Conservation (phyloP, 1,140 invertebrate genomes). For the Chymomyza costata region DNA sequence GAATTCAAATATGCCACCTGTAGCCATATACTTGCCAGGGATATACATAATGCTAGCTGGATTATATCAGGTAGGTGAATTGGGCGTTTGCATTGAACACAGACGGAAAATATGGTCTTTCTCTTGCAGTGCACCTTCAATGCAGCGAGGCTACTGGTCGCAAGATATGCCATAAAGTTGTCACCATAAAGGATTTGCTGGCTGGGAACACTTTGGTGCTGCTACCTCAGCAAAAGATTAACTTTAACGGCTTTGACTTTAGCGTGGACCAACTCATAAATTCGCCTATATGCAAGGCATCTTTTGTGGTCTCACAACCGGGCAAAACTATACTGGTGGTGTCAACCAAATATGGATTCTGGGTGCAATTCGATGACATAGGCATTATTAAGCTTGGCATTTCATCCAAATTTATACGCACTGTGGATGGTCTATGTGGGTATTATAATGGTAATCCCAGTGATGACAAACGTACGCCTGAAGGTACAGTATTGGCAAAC, state of each 20-base stretch:
- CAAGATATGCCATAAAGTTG: slow-evolving; percentile 79
- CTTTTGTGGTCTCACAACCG: slow-evolving; percentile 81
- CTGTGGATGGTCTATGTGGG: slow-evolving; percentile 87
- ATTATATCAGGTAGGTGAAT: slow-evolving; percentile 78
- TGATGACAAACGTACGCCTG: slow-evolving; percentile 84
- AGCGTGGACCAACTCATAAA: slow-evolving; percentile 82
- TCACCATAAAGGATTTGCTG: slow-evolving; percentile 74
- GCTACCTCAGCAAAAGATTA: slow-evolving; percentile 79
- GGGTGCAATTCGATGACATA: slow-evolving; percentile 81
- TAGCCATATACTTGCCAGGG: slow-evolving; percentile 84
- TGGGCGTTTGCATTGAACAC: too few species aligned
- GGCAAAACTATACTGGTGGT: slow-evolving; percentile 82
- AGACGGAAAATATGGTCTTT: neutral
- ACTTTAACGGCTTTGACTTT: slow-evolving; percentile 81
- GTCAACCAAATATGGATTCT: slow-evolving; percentile 83
- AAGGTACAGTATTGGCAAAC: slow-evolving; percentile 79
- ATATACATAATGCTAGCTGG: slow-evolving; percentile 81
- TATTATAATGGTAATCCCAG: slow-evolving; percentile 80
- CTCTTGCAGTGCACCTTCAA: slow-evolving; percentile 52
- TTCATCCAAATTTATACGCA: slow-evolving; percentile 77
- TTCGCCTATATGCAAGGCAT: slow-evolving; percentile 78
- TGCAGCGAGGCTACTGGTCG: slow-evolving; percentile 59
- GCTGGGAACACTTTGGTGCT: slow-evolving; percentile 54
- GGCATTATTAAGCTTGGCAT: slow-evolving; percentile 85
- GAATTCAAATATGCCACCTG: slow-evolving; percentile 88